A percentile compares a stretch with the other conserved stretches of the same genome.
These are phyloP conservation scores for Rhinichthys klamathensis DNA, from an alignment of 2,113 vertebrate genomes.

Conservation along the genomic window DNA sequence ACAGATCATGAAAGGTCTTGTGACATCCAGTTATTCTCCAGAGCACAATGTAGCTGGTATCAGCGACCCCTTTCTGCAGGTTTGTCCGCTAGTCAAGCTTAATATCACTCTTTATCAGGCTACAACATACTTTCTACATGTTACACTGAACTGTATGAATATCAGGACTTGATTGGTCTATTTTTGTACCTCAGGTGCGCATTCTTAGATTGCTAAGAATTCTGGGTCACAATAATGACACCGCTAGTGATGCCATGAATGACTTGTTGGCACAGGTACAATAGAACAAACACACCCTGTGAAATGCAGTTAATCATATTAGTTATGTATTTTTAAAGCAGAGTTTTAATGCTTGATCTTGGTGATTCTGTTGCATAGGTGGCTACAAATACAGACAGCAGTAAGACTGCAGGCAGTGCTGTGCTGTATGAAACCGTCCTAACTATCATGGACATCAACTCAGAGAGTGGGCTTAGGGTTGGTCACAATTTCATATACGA, in stretches of 20 bases:
- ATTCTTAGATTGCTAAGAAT: conserved; percentile 84
- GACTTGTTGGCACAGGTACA: conserved; percentile 87
- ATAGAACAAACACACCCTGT: not conserved
- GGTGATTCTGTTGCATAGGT: conserved; percentile 72
- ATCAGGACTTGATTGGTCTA: not conserved
- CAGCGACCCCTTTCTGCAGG: conserved; percentile 91
- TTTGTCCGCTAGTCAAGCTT: conserved; percentile 52
- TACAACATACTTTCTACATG: not conserved
- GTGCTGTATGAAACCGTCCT: conserved; percentile 89
- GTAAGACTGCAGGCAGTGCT: conserved; percentile 85
- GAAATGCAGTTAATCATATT: not conserved
- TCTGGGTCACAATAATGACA: conserved; percentile 81
- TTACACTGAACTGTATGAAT: not conserved
- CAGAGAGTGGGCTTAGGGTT: conserved; percentile 86
- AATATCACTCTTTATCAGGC: not conserved
- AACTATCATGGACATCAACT: conserved; percentile 85
- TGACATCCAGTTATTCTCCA: conserved; percentile 83
- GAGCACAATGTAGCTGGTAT: conserved; percentile 87
- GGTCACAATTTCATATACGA: conserved; percentile 10
- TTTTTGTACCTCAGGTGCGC: conserved; percentile 68
- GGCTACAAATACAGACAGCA: conserved; percentile 89
- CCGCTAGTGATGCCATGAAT: conserved; percentile 85
- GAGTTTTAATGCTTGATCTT: not conserved
- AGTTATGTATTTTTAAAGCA: not conserved
- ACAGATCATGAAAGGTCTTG: conserved; percentile 82